Percentiles rank a stretch among this genome's conserved stretches.
phyloP scores from a whole-genome alignment of 2,888 invertebrate genomes.

The Anaspis maculata region DNA sequence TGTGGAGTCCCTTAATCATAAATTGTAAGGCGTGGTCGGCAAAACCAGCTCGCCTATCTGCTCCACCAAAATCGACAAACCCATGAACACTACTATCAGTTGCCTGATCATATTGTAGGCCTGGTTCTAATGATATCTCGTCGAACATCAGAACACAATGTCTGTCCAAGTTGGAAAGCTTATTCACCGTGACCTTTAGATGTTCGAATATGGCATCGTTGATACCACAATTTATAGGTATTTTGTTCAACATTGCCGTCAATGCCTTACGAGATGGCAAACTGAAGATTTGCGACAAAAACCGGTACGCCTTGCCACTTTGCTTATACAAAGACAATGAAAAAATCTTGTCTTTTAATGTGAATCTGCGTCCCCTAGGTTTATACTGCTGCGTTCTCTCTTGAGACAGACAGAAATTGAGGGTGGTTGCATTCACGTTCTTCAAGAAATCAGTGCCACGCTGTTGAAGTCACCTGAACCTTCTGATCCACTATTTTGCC shows the following conservation, averaged over 20 bases:
- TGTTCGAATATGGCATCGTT: slow-evolving; percentile 14
- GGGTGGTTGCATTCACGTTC: no score
- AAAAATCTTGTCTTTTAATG: slow-evolving; percentile 18
- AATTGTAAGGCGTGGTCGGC: slow-evolving; percentile 25
- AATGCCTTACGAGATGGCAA: slow-evolving; percentile 17
- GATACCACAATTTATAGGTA: slow-evolving; percentile 15
- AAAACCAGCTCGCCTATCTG: slow-evolving; percentile 8
- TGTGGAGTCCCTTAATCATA: slow-evolving; percentile 18
- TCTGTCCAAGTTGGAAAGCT: slow-evolving; percentile 7
- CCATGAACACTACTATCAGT: slow-evolving; percentile 14
- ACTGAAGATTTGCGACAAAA: slow-evolving; percentile 17
- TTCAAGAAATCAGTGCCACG: no score
- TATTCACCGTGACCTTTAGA: slow-evolving; percentile 9
- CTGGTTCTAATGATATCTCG: slow-evolving; percentile 16
- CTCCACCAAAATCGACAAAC: slow-evolving; percentile 16
- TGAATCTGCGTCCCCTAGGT: slow-evolving; percentile 16
- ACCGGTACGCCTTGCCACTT: slow-evolving; percentile 15
- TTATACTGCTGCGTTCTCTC: slow-evolving; percentile 7
- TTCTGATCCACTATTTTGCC: no score
- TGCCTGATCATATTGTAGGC: slow-evolving; percentile 13
- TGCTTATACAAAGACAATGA: slow-evolving; percentile 17
- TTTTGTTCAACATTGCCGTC: slow-evolving; percentile 8
- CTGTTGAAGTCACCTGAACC: no score
- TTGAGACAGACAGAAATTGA: no score
- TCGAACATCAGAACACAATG: slow-evolving; percentile 16